A percentile compares a stretch with the other conserved stretches of the same genome.
These are phyloP conservation scores for Paracentrotus lividus DNA, from an alignment of 53 echinoderm and acorn worm genomes.

Conservation along the genomic window DNA sequence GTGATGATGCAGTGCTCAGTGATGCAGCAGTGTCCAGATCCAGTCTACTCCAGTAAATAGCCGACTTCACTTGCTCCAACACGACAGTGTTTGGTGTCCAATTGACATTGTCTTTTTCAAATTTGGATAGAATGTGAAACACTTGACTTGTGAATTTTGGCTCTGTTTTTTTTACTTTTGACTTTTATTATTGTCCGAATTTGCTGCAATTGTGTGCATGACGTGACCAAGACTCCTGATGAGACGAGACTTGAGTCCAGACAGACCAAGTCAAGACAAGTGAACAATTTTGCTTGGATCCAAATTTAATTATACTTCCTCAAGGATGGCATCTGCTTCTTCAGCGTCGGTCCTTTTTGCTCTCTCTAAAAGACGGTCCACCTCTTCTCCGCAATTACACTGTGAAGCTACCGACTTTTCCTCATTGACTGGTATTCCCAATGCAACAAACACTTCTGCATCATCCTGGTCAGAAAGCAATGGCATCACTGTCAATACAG, in stretches of 20 bases:
- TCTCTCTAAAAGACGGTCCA: conserved; percentile 78
- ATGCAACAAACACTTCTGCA: conserved; percentile 31
- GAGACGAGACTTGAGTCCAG: too few species aligned
- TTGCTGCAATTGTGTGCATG: too few species aligned
- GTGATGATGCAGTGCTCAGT: too few species aligned
- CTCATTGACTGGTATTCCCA: conserved; percentile 33
- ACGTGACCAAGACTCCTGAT: too few species aligned
- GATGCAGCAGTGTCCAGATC: too few species aligned
- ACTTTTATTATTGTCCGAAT: too few species aligned
- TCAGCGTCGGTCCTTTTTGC: conserved; percentile 18
- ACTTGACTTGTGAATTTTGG: neutral
- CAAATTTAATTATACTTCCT: too few species aligned
- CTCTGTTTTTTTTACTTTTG: too few species aligned
- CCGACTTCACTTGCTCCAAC: too few species aligned
- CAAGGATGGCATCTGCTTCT: conserved; percentile 67
- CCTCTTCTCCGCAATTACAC: conserved; percentile 84
- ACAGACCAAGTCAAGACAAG: too few species aligned
- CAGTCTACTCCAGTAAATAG: too few species aligned
- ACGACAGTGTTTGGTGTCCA: neutral
- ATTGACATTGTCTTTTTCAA: neutral
- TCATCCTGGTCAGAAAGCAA: conserved; percentile 41
- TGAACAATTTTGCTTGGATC: too few species aligned
- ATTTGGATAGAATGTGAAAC: neutral
- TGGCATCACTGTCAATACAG: neutral
- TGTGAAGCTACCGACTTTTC: conserved; percentile 74